A percentile compares a stretch with the other conserved stretches of the same genome.
These are phyloP conservation scores for Enteromius trimaculatus DNA, from an alignment of 2,797 vertebrate species.

Conservation along the genomic window DNA sequence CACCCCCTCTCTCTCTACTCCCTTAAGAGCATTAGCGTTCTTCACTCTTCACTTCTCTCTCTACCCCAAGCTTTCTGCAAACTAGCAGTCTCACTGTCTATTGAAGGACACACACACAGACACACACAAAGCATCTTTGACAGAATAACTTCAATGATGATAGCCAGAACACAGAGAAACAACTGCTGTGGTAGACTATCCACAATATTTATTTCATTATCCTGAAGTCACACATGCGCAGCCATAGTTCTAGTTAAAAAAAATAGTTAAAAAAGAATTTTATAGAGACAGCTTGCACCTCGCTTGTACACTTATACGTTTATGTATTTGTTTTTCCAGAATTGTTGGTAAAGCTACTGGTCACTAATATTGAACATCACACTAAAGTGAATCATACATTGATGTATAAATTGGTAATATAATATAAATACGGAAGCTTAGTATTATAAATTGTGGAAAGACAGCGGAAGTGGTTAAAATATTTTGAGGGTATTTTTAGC, in stretches of 20 bases:
- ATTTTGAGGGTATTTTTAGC: background rate
- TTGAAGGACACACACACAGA: slow-evolving; percentile 74
- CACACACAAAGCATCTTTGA: slow-evolving; percentile 75
- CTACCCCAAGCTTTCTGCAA: slow-evolving; percentile 75
- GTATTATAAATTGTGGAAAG: background rate
- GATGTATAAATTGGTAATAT: background rate
- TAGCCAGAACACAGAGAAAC: slow-evolving; percentile 79
- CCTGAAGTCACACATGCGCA: slow-evolving; percentile 35
- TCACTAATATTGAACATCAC: background rate
- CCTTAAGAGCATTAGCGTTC: slow-evolving; percentile 57
- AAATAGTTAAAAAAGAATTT: background rate
- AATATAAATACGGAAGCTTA: background rate
- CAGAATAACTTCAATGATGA: slow-evolving; percentile 72
- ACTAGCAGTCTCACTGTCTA: slow-evolving; percentile 83
- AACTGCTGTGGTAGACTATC: slow-evolving; percentile 78
- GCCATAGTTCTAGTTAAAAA: slow-evolving; percentile 9
- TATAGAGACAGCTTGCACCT: slow-evolving; percentile 38
- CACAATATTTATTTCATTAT: slow-evolving; percentile 76
- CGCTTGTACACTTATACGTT: slow-evolving; percentile 20
- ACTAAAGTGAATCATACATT: background rate
- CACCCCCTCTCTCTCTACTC: slow-evolving; percentile 48
- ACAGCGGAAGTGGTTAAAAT: background rate
- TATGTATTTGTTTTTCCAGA: slow-evolving; percentile 4
- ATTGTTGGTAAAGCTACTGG: background rate
- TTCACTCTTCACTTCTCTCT: slow-evolving; percentile 58